These are phyloP conservation scores for Pogonomyrmex barbatus DNA, from an alignment of 1,140 invertebrate genomes.

Conservation along the genomic window DNA sequence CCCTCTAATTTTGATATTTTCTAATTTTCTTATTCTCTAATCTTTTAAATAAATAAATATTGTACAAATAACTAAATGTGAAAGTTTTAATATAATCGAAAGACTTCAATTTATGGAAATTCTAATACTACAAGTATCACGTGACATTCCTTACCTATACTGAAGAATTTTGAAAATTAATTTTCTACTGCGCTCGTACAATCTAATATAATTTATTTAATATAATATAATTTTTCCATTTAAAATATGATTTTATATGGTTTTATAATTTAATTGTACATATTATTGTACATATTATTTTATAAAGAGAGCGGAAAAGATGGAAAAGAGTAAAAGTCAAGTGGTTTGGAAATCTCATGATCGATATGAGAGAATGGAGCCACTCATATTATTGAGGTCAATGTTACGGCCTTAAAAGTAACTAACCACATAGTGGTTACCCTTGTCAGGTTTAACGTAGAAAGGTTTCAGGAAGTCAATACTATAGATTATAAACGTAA, in stretches of 20 bases:
- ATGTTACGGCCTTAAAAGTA: conserved; percentile 80
- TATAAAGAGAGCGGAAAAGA: no score
- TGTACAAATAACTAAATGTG: not conserved
- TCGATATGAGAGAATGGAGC: conserved; percentile 68
- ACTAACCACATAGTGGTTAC: conserved; percentile 77
- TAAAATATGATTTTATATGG: not conserved
- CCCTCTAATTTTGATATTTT: no score
- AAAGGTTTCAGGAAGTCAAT: conserved; percentile 61
- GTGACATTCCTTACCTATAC: not conserved
- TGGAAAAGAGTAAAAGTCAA: no score
- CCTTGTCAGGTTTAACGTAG: conserved; percentile 73
- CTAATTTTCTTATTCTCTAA: no score
- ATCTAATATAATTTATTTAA: not conserved
- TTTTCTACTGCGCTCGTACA: not conserved
- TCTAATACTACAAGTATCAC: not conserved
- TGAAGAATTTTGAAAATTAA: not conserved
- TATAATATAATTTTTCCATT: not conserved
- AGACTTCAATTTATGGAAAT: not conserved
- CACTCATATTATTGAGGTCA: conserved; percentile 78
- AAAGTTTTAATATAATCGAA: not conserved
- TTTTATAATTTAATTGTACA: not conserved
- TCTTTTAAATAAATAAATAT: not conserved
- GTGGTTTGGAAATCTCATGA: not conserved
- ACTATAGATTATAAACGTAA: not conserved
- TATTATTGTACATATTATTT: not conserved